Percentiles rank a stretch among this genome's conserved stretches.
Conservation (phyloP, 2,113 vertebrate genomes). For the Grantiella picta region DNA sequence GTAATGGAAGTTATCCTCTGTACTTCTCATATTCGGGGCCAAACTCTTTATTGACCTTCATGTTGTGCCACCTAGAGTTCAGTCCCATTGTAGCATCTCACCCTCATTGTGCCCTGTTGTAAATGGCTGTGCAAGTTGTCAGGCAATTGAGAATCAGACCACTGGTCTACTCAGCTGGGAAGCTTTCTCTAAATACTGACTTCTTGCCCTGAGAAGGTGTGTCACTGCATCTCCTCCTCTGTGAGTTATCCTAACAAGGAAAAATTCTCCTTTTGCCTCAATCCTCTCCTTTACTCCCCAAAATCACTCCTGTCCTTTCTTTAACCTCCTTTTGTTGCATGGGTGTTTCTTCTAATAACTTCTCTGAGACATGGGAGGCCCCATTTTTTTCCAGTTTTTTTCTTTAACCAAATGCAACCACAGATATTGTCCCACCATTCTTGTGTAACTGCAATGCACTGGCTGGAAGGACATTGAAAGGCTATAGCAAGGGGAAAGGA, state of each 20-base stretch:
- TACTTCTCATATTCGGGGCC: neutral
- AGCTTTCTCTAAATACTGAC: neutral
- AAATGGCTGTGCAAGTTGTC: neutral
- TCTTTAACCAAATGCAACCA: neutral
- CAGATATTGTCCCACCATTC: neutral
- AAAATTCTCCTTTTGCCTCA: neutral
- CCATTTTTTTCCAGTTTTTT: neutral
- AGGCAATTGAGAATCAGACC: neutral
- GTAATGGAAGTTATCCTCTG: slow-evolving; percentile 9
- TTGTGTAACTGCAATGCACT: neutral
- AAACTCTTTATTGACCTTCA: neutral
- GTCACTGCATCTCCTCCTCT: neutral
- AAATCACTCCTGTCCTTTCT: neutral
- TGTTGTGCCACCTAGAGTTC: slow-evolving; percentile 12
- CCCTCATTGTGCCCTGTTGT: neutral
- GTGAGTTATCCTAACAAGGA: neutral
- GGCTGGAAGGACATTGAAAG: neutral
- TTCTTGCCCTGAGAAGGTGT: neutral
- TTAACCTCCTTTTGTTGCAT: neutral
- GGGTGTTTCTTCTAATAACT: neutral
- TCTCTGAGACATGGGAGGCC: neutral
- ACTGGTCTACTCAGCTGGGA: neutral
- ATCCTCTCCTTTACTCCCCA: neutral
- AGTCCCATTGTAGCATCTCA: neutral
- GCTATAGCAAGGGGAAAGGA: neutral